Percentiles rank a stretch among this genome's conserved stretches.
Conservation (phyloP, 92 coral and sea anemone species). For the Nematostella vectensis region DNA sequence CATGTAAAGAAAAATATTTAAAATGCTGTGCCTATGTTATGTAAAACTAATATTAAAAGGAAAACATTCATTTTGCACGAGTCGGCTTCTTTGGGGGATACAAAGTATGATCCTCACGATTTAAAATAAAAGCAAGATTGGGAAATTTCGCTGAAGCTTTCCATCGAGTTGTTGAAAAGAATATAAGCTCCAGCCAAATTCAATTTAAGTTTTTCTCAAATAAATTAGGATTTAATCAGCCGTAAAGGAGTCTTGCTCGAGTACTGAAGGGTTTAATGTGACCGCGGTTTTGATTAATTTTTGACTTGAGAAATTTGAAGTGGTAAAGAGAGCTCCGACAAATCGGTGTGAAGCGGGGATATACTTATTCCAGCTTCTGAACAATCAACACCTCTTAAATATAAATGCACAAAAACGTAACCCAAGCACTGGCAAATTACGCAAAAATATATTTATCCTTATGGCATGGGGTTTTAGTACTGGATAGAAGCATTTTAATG, state of each 20-base stretch:
- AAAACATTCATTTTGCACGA: no score
- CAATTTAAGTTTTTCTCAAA: constrained; percentile 7
- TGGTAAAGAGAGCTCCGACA: constrained; percentile 3
- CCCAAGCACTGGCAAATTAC: no score
- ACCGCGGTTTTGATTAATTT: constrained; percentile 23
- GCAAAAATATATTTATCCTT: not conserved
- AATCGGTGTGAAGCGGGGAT: not conserved
- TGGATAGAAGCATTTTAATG: not conserved
- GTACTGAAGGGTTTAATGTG: constrained; percentile 14
- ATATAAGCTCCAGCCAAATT: not conserved
- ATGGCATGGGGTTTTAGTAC: not conserved
- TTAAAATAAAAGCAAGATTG: not conserved
- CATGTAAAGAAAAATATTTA: no score
- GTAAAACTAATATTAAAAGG: no score
- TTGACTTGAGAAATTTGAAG: constrained; percentile 1
- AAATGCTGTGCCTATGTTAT: no score
- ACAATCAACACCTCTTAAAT: no score
- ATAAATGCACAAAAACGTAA: no score
- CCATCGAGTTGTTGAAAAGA: not conserved
- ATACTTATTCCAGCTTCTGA: not conserved
- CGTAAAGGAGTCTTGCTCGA: constrained; percentile 14
- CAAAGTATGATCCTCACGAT: no score
- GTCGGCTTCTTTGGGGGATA: no score
- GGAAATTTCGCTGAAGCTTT: not conserved
- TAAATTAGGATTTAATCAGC: constrained; percentile 13